phyloP scores from a whole-genome alignment of 2,888 invertebrate species.

The Lottia gigantea region DNA sequence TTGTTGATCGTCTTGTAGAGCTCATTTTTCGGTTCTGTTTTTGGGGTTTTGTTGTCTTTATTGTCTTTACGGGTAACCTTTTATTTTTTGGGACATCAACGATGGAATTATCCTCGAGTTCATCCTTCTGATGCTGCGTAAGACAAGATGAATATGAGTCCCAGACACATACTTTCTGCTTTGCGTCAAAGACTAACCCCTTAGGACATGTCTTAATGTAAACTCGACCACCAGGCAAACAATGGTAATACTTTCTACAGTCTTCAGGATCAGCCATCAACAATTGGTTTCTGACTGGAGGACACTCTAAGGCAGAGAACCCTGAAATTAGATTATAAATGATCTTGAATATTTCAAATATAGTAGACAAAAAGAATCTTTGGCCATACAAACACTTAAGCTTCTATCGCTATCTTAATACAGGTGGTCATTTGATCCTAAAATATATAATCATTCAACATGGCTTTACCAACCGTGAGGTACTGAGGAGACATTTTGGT shows the following conservation, averaged over 20 bases:
- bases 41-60: conserved; percentile 4
- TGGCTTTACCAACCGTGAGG: too few relatives aligned
- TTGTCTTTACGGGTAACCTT: neutral
- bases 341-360: too few relatives aligned
- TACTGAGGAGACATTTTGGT: too few relatives aligned
- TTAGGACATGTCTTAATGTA: conserved; percentile 28
- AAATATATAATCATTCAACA: too few relatives aligned
- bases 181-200: conserved; percentile 29
- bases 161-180: conserved; percentile 25
- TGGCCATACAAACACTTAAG: too few relatives aligned
- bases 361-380: too few relatives aligned
- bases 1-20: neutral
- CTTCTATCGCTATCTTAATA: too few relatives aligned
- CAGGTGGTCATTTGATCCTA: too few relatives aligned
- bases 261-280: conserved; percentile 29
- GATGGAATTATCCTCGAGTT: conserved; percentile 10
- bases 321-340: neutral
- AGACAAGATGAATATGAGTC: conserved; percentile 9
- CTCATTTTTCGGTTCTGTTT: neutral
- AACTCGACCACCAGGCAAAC: conserved; percentile 28
- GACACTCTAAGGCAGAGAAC: conserved; percentile 24
- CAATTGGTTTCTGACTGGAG: conserved; percentile 17
- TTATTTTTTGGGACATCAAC: conserved; percentile 2
- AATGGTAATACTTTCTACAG: conserved; percentile 33
- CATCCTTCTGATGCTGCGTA: neutral